Evolutionary conservation across 1,140 invertebrate species (phyloP).

Genomic region (Drosophila azteca): DNA sequence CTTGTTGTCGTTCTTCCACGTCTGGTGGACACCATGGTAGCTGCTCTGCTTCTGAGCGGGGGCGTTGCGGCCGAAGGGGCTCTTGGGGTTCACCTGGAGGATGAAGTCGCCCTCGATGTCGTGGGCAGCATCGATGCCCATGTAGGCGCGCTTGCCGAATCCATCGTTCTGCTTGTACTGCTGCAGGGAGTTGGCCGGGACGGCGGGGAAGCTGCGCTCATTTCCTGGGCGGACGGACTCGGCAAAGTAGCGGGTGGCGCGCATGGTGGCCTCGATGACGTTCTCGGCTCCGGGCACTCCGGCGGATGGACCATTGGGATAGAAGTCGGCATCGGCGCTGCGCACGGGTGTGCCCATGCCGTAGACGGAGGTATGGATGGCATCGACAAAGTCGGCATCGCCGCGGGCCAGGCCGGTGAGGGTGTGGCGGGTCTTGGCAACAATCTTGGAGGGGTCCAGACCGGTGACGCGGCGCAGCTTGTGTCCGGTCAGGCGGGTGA

Average conservation of each 20-base stretch:
- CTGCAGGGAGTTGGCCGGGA: constrained; percentile 67
- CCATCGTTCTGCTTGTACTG: constrained; percentile 77
- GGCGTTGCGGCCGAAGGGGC: constrained; percentile 77
- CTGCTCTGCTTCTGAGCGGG: constrained; percentile 71
- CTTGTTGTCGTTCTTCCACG: constrained; percentile 61
- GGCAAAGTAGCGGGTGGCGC: constrained; percentile 87
- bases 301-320: constrained; percentile 87
- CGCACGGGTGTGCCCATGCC: constrained; percentile 88
- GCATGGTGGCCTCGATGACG: constrained; percentile 87
- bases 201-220: constrained; percentile 74
- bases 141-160: constrained; percentile 73
- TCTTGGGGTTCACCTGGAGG: constrained; percentile 75
- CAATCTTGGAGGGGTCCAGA: constrained; percentile 88
- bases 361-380: constrained; percentile 90
- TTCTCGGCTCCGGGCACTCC: constrained; percentile 84
- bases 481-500: constrained; percentile 85
- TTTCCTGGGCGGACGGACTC: constrained; percentile 85
- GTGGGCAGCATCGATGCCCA: constrained; percentile 73
- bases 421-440: constrained; percentile 85
- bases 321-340: constrained; percentile 91
- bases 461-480: constrained; percentile 86
- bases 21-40: constrained; percentile 62
- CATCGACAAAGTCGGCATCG: constrained; percentile 88
- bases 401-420: constrained; percentile 85
- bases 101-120: constrained; percentile 78